These are phyloP conservation scores for Laticauda laticaudata DNA, from an alignment of 2,113 vertebrate species.

Conservation along the genomic window DNA sequence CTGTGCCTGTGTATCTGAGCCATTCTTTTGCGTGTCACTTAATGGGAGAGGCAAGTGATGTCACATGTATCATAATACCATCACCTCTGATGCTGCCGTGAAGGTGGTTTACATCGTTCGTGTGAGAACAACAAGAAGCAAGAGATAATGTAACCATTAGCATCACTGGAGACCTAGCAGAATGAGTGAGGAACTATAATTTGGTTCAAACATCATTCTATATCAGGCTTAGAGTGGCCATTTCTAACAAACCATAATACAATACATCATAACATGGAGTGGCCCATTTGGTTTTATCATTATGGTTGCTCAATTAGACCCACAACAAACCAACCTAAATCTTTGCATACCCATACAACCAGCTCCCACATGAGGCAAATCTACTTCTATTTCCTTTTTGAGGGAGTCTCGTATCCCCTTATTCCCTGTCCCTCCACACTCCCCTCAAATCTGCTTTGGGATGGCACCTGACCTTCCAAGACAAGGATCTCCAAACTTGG, in stretches of 20 bases:
- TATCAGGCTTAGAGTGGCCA: not conserved
- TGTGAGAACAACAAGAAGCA: not conserved
- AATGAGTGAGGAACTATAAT: not conserved
- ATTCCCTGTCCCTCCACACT: not conserved
- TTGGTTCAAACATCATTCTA: not conserved
- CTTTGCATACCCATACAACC: not conserved
- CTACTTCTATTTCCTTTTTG: not conserved
- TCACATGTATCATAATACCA: not conserved
- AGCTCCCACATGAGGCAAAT: not conserved
- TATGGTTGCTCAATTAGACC: not conserved
- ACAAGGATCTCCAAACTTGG: not conserved
- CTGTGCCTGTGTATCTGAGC: accelerated
- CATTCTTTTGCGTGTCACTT: accelerated
- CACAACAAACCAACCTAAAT: not conserved
- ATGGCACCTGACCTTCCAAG: not conserved
- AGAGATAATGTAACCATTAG: not conserved
- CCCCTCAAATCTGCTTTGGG: not conserved
- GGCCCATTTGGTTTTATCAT: not conserved
- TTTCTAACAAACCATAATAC: not conserved
- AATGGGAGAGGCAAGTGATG: not conserved
- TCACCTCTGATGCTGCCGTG: not conserved
- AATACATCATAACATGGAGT: not conserved
- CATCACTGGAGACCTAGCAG: not conserved
- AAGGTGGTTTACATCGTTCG: not conserved
- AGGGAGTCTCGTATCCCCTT: not conserved